Evolutionary conservation across 1,140 invertebrate species (phyloP), one percentile per base, ranked within the genome.

Genomic region (Sipha flava): DNA sequence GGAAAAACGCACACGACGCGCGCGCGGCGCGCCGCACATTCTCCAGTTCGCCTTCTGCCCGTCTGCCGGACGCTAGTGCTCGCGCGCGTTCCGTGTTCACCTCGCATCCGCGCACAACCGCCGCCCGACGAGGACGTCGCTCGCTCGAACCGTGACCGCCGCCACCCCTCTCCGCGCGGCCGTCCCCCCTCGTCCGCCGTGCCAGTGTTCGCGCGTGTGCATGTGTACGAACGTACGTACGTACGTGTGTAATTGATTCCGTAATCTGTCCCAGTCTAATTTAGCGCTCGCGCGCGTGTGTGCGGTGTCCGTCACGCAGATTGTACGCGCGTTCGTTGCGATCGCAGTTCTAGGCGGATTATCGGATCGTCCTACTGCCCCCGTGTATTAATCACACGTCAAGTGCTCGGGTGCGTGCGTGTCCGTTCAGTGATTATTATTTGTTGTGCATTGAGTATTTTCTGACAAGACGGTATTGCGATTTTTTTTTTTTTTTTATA

Each of bases 1-100:
- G 34, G 23, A 57, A 59, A 59, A 77, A 77, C 49, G 73, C 73
- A 59, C 52, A 77, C 49, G 73, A 70, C 43, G 70, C 73, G 73
- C 73, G 73, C 73, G 37, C 73, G n/a, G n/a, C 52, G 70, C 70
- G 68, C 68, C 6, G 66, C 47, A 75, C 73, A 59, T 77, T 77
- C 73, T 59, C 73, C 73, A 77, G 70, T 75, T 49, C 49, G 45
- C 70, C 29, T 52, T 77, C 52, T 57, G 73, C 34, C 73, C 73
- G 73, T 59, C 34, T 57, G 52, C 52, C 34, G 73, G 73, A 34
- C 34, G 43, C 73, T 59, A 77, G 73, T 77, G 73, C 47, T 40
- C 16, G 47, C 70, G 31, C 2, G 21, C n/a, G 70, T 54, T 75
- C n/a, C 40, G 45, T 16, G 21, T 23, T 49, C 68, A 26, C 7